Evolutionary conservation across 2,113 vertebrate genomes (phyloP), one percentile per base, ranked within the genome.

Genomic region (Menura novaehollandiae): DNA sequence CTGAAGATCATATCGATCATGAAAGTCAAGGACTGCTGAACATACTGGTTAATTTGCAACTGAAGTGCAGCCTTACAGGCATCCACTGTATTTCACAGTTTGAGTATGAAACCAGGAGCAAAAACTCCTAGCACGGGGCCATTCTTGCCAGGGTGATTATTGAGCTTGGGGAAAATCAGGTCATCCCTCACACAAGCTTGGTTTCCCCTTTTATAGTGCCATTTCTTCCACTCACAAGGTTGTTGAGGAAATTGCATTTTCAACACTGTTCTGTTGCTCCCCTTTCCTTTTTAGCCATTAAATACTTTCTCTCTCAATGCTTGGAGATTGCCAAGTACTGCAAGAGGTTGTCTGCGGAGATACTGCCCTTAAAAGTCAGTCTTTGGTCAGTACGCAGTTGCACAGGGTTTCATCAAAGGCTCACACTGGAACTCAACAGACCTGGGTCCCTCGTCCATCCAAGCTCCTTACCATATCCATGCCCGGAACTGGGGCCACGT

Each of bases 71-170:
- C 35, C 49, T 39, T 51, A 62, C 3, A 35, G 17, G 33, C 71
- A 74, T 12, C 32, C 30, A 33, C 20, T 0, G 0, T 19, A 47
- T 47, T 52, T 76, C 35, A 80, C 4, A 33, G 35, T 13, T 28
- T 15, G 27, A 9, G 20, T 74, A 52, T 82, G 58, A 87, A 69
- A 89, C 21, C 11, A 88, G 51, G 35, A 94, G 16, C 33, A 76
- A 55, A 85, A 75, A 5, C 28, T 83, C 74, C 67, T 7, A 19
- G 21, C 0, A 3, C 51, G 30, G 28, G 18, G 30, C 18, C 30
- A 26, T 52, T 37, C 41, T 32, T 62, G 37, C 33, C 28, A 35
- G 28, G 32, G 18, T 41, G 69, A 59, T 85, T 77, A 74, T 5
- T 59, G 7, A 60, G 11, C 43, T 55, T 46, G 44, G 33, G 21